Evolutionary conservation across 2,888 invertebrate genomes (phyloP), one percentile per base, ranked within the genome.

Genomic region (Cynaeus angustus): DNA sequence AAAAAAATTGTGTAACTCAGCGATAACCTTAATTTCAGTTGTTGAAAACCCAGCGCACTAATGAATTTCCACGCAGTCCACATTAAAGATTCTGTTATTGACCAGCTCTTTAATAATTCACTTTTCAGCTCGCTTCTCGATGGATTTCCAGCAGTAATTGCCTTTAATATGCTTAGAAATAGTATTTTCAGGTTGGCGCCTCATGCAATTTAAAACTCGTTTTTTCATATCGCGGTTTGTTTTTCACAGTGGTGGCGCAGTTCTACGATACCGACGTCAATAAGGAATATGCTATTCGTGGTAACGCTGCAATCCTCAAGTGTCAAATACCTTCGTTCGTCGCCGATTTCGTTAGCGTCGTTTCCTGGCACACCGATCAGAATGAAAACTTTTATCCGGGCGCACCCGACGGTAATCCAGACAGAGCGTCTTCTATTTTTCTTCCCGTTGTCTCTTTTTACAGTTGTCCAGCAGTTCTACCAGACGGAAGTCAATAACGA

Each of bases 281-380:
- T 87, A 94, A 95, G 86, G 96, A 96, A 85, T 95, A 95, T 85
- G 94, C 94, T 66, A 96, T 96, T 82, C 91, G 94, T 77, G 95
- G 96, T 78, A 96, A 96, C 86, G 91, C 95, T 79, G 95, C 94
- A 72, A 92, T 95, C 74, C 87, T 95, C 80, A 95, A 95, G 87
- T 96, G 95, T 87, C 94, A 94, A 80, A 93, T 95, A 81, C 97
- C 97, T 55, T 95, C 95, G 72, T 97, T 96, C 86, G 96, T 96
- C 72, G 94, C 94, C 71, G 96, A 97, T 87, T 97, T 96, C 86
- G 94, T 97, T 72, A 90, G 88, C 81, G 95, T 97, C 76, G 88
- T 93, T 61, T 93, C 94, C 53, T 95, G 95, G 95, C 93, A 93
- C 78, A 94, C 94, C 76, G 93, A 94, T 85, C 89, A 91, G 79